Conservation (phyloP, 1,140 invertebrate species). For the Lordiphosa stackelbergi region DNA sequence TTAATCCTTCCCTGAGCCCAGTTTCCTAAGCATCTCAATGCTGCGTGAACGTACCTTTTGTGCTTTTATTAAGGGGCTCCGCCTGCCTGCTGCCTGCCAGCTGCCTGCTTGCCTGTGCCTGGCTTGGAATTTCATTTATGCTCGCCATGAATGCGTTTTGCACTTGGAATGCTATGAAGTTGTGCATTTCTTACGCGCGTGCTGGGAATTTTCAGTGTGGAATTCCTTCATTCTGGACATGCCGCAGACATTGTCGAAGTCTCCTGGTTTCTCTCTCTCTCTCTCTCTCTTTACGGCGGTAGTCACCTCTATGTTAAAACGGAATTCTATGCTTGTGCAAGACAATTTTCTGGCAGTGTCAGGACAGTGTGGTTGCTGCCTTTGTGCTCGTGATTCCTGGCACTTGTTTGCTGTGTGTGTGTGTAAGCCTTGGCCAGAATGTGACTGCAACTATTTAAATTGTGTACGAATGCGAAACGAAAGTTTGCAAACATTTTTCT, state of each 20-base stretch:
- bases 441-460: constrained; percentile 68
- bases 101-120: constrained; percentile 3
- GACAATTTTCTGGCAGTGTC: constrained; percentile 54
- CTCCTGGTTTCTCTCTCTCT: not conserved
- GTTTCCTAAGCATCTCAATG: not conserved
- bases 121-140: constrained; percentile 67
- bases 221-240: constrained; percentile 71
- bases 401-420: constrained; percentile 41
- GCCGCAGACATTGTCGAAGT: constrained; percentile 60
- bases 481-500: constrained; percentile 66
- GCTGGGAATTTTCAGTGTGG: constrained; percentile 67
- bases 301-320: constrained; percentile 6
- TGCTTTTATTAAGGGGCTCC: not conserved
- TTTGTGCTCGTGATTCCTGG: constrained; percentile 49
- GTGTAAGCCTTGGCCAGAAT: constrained; percentile 37
- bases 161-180: constrained; percentile 68
- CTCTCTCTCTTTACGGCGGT: too few species aligned
- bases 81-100: constrained; percentile 12
- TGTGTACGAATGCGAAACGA: constrained; percentile 66
- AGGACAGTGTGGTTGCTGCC: constrained; percentile 6
- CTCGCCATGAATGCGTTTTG: constrained; percentile 65
- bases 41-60: not conserved
- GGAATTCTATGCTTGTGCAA: constrained; percentile 36
- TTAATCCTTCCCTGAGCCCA: not conserved
- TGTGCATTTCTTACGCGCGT: constrained; percentile 73